Evolutionary conservation across 2,797 vertebrate species (phyloP).

Genomic region (Oryzias sinensis): DNA sequence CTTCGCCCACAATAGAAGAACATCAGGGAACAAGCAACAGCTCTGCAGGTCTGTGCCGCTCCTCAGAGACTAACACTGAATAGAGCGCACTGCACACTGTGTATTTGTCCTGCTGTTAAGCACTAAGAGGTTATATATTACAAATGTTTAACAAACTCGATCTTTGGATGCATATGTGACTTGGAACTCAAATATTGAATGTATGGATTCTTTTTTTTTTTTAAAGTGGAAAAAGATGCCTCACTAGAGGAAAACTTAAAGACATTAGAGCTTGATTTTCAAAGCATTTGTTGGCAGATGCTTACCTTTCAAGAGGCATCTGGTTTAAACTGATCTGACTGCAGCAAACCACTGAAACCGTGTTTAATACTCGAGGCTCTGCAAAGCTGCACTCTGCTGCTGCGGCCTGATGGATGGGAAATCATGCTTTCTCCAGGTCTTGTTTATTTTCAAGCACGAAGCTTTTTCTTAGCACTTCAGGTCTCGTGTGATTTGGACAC

Average conservation of each 20-base stretch:
- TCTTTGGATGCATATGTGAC: too few relatives aligned
- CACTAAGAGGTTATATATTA: too few relatives aligned
- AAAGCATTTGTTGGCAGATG: slow-evolving; percentile 29
- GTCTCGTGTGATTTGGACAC: slow-evolving; percentile 14
- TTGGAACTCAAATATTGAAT: too few relatives aligned
- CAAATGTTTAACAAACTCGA: too few relatives aligned
- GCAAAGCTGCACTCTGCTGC: not conserved
- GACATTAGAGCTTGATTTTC: slow-evolving; percentile 28
- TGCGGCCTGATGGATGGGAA: slow-evolving; percentile 14
- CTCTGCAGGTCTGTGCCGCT: slow-evolving; percentile 6
- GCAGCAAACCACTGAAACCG: slow-evolving; percentile 22
- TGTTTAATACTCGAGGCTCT: slow-evolving; percentile 48
- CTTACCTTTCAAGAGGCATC: slow-evolving; percentile 17
- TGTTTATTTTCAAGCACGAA: slow-evolving; percentile 25
- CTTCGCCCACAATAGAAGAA: slow-evolving; percentile 1
- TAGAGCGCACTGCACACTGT: too few relatives aligned
- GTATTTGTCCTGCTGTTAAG: too few relatives aligned
- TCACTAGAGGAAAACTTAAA: slow-evolving; percentile 27
- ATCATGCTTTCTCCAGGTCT: slow-evolving; percentile 12
- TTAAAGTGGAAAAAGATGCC: too few relatives aligned
- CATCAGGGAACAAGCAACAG: slow-evolving; percentile 3
- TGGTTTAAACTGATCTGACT: slow-evolving; percentile 44
- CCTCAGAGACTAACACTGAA: slow-evolving; percentile 5
- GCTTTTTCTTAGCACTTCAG: slow-evolving; percentile 8
- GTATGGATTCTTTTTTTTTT: too few relatives aligned